These are phyloP conservation scores for Drosophila nikananu DNA, from an alignment of 1,140 invertebrate species.

Conservation along the genomic window DNA sequence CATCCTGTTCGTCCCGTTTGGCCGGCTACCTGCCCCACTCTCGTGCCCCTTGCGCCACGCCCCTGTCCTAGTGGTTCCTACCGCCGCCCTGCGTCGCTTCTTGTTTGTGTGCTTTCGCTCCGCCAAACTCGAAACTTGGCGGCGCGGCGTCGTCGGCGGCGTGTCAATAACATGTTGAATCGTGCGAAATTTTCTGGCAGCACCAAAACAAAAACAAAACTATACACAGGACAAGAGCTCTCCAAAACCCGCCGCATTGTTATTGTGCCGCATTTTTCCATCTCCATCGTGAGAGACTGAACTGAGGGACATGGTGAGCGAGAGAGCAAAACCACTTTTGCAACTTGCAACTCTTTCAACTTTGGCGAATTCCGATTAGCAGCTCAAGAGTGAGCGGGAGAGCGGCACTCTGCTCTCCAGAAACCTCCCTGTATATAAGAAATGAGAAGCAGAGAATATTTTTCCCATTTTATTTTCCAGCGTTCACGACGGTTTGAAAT, in stretches of 20 bases:
- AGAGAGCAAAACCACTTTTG: constrained; percentile 20
- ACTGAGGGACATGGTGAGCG: not conserved
- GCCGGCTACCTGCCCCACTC: constrained; percentile 65
- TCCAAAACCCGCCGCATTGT: constrained; percentile 42
- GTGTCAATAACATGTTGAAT: constrained; percentile 79
- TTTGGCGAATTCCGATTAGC: constrained; percentile 27
- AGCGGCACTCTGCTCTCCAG: not conserved
- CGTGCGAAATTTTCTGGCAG: constrained; percentile 76
- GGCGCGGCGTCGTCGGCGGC: constrained; percentile 34
- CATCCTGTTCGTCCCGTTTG: constrained; percentile 81
- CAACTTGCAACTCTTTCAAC: constrained; percentile 36
- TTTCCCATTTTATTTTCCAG: constrained; percentile 1
- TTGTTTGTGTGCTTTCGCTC: constrained; percentile 80
- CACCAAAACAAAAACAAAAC: constrained; percentile 71
- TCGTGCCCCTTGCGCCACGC: constrained; percentile 1
- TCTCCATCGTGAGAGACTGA: not conserved
- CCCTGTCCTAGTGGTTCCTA: constrained; percentile 38
- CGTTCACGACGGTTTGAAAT: not conserved
- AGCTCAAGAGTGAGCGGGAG: constrained; percentile 11
- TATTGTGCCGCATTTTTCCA: constrained; percentile 63
- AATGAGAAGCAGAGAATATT: not conserved
- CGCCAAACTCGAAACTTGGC: constrained; percentile 47
- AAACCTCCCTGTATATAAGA: constrained; percentile 6
- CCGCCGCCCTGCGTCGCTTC: constrained; percentile 69
- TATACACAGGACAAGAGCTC: constrained; percentile 33